These are phyloP conservation scores for Dermatophagoides farinae DNA, from an alignment of 1,140 invertebrate species.

Conservation along the genomic window DNA sequence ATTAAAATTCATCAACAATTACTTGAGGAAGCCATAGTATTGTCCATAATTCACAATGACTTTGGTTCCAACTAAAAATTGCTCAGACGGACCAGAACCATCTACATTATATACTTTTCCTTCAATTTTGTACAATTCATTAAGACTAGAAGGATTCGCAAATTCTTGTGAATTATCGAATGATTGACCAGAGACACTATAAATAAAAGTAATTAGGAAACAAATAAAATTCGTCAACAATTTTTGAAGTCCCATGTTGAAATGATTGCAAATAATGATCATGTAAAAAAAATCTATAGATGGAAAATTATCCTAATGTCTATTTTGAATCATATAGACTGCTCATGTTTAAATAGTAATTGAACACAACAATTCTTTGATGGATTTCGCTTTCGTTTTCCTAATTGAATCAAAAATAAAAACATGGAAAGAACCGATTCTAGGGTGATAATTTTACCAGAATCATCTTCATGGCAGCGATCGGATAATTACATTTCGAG, in stretches of 20 bases:
- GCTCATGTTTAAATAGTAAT: not conserved
- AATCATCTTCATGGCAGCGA: too few relatives aligned
- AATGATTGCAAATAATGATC: not conserved
- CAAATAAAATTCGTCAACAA: slow-evolving; percentile 3
- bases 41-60: slow-evolving; percentile 70
- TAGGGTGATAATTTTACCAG: not conserved
- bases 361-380: too few relatives aligned
- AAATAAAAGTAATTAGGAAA: not conserved
- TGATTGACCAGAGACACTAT: not conserved
- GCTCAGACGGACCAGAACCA: slow-evolving; percentile 29
- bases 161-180: not conserved
- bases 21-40: slow-evolving; percentile 59
- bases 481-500: not conserved
- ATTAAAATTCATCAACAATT: slow-evolving; percentile 17
- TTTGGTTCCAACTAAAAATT: slow-evolving; percentile 56
- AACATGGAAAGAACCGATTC: not conserved
- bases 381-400: too few relatives aligned
- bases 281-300: not conserved
- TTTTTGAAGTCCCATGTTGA: not conserved
- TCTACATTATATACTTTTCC: slow-evolving; percentile 50
- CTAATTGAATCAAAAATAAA: too few relatives aligned
- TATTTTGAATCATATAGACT: not conserved
- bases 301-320: not conserved
- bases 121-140: slow-evolving; percentile 39
- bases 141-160: not conserved